Conservation (phyloP, 2,113 vertebrate genomes). For the Psilopsiagon aurifrons region DNA sequence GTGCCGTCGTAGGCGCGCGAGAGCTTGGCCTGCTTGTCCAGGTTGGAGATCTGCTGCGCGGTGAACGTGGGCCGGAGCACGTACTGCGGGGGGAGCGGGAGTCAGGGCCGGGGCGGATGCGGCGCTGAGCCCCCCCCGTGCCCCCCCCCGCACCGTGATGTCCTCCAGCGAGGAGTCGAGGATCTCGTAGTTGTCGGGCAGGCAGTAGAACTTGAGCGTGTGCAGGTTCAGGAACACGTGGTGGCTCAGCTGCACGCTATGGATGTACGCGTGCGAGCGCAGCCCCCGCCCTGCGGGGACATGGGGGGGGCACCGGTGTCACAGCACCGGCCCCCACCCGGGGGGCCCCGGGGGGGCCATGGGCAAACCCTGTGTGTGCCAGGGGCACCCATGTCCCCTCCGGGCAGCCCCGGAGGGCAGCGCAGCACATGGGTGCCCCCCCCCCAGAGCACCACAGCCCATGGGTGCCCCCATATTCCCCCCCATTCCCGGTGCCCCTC, state of each 20-base stretch:
- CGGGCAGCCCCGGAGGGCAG: too few relatives aligned
- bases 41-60: conserved; percentile 86
- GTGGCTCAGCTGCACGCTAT: conserved; percentile 95
- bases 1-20: conserved; percentile 96
- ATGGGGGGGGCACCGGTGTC: fast-evolving
- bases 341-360: too few relatives aligned
- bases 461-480: background rate
- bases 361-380: too few relatives aligned
- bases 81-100: conserved; percentile 75
- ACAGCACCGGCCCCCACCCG: too few relatives aligned
- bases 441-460: too few relatives aligned
- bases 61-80: conserved; percentile 97
- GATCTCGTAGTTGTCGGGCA: conserved; percentile 98
- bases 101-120: background rate
- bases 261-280: conserved; percentile 96
- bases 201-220: conserved; percentile 96
- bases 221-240: conserved; percentile 97
- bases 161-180: conserved; percentile 96
- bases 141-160: conserved; percentile 80
- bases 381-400: too few relatives aligned
- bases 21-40: conserved; percentile 95
- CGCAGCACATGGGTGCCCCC: background rate
- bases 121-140: too few relatives aligned
- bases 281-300: conserved; percentile 85
- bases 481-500: background rate